A percentile compares a stretch with the other conserved stretches of the same genome.
Conservation (phyloP, 2,888 invertebrate species). For the Andrena trimmerana region DNA sequence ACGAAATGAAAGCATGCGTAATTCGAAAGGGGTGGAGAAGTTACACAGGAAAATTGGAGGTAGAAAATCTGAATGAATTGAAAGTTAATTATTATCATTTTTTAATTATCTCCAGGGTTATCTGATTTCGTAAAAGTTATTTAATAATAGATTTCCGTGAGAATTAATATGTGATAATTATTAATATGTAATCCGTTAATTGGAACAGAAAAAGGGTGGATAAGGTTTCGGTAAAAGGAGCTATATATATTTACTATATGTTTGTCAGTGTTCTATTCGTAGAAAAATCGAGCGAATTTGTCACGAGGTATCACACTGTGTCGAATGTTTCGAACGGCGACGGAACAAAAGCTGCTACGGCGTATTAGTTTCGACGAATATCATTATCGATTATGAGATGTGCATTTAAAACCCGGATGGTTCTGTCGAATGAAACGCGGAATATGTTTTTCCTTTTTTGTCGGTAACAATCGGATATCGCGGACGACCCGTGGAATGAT, state of each 20-base stretch:
- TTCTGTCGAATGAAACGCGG: conserved; percentile 21
- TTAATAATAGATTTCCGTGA: background rate
- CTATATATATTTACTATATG: conserved; percentile 1
- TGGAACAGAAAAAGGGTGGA: too few species aligned
- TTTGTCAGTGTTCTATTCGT: background rate
- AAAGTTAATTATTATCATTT: background rate
- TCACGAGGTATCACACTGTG: conserved; percentile 15
- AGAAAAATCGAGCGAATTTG: conserved; percentile 25
- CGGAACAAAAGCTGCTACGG: conserved; percentile 28
- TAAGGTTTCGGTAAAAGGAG: background rate
- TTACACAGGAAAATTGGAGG: too few species aligned
- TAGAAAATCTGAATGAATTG: background rate
- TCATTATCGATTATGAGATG: conserved; percentile 57
- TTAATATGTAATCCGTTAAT: too few species aligned
- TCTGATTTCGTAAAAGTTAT: background rate
- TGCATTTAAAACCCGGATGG: conserved; percentile 28
- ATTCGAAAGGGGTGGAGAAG: too few species aligned
- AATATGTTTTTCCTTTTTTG: conserved; percentile 6
- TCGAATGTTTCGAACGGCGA: conserved; percentile 21
- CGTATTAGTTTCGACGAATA: conserved; percentile 36
- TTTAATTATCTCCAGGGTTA: background rate
- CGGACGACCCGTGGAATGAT: background rate
- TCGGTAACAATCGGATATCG: conserved; percentile 13
- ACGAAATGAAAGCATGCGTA: too few species aligned
- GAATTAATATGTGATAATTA: background rate